These are phyloP conservation scores for Trichechus manatus DNA, from an alignment of 2,113 vertebrate genomes.

Conservation along the genomic window DNA sequence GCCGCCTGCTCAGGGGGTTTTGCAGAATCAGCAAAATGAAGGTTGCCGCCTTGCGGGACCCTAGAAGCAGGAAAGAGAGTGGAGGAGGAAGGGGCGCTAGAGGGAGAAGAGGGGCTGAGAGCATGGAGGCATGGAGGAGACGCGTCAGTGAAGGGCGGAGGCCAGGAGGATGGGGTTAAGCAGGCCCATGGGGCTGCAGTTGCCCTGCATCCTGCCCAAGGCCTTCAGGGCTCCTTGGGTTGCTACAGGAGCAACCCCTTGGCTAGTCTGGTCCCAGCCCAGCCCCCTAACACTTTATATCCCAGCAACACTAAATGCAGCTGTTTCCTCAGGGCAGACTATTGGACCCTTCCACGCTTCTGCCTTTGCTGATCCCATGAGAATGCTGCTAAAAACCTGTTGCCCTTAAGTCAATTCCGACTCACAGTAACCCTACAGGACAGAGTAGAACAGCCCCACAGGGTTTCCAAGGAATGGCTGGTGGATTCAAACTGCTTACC, in stretches of 20 bases:
- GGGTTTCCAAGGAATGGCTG: too few species aligned
- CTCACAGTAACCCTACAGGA: not conserved
- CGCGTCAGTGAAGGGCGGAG: not conserved
- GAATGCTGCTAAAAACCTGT: too few species aligned
- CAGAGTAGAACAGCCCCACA: too few species aligned
- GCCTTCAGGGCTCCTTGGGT: not conserved
- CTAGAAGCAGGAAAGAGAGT: not conserved
- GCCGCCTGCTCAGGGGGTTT: not conserved
- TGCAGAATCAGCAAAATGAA: not conserved
- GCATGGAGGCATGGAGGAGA: not conserved
- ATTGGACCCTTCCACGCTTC: accelerated
- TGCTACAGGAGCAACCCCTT: not conserved
- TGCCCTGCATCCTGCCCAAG: not conserved
- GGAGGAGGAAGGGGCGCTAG: not conserved
- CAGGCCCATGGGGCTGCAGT: accelerated
- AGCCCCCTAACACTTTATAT: not conserved
- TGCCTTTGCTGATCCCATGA: not conserved
- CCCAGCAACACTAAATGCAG: not conserved
- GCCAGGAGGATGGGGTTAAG: not conserved
- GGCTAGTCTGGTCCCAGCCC: not conserved
- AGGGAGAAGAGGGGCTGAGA: not conserved
- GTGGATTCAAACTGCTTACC: too few species aligned
- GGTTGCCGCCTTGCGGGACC: not conserved
- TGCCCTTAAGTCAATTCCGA: not conserved
- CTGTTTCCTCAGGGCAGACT: not conserved